Evolutionary conservation across 1,140 invertebrate genomes (phyloP), one percentile per base, ranked within the genome.

Genomic region (Epicauta chinensis): DNA sequence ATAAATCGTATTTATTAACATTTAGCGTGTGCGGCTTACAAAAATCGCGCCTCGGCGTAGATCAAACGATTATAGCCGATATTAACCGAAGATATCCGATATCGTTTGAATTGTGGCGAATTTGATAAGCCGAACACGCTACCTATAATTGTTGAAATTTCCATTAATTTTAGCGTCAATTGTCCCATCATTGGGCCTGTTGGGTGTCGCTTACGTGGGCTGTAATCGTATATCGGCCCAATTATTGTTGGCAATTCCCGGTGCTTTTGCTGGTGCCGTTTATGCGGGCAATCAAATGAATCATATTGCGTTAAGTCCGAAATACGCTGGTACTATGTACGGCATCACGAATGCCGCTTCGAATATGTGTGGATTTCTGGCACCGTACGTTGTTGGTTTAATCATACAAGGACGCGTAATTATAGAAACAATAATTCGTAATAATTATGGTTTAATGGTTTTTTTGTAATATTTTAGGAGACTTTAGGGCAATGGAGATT

Each of bases 311-410:
- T 74, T 95, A 35, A 90, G 89, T 55, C 89, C 89, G 5, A 81
- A 83, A 66, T 89, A 81, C 70, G 91, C 91, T 7, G 89, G 91
- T 58, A 89, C 86, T 1, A 80, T 93, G 74, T 92, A 93, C 71
- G 91, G 91, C 3, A 81, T 94, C 13, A 91, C 89, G 5, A 95
- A 95, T 71, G 87, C 87, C 0, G 83, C 88, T 13, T 82, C 87
- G 2, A 93, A 92, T 64, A 80, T 88, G 30, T 90, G 89, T 59
- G 91, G 91, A 10, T 93, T 93, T 65, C 66, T 93, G 38, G 89
- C 89, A 31, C 91, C 91, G 1, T 87, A 85, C 60, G 75, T 90
- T 12, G 84, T 87, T 37, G 87, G 88, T 16, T 69, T 76, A 38
- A 79, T 87, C 31, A 84, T 87, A 23, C 75, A 81, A 59, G 82